Conservation (phyloP, 2,797 vertebrate genomes). For the Paedocypris micromegethes region DNA sequence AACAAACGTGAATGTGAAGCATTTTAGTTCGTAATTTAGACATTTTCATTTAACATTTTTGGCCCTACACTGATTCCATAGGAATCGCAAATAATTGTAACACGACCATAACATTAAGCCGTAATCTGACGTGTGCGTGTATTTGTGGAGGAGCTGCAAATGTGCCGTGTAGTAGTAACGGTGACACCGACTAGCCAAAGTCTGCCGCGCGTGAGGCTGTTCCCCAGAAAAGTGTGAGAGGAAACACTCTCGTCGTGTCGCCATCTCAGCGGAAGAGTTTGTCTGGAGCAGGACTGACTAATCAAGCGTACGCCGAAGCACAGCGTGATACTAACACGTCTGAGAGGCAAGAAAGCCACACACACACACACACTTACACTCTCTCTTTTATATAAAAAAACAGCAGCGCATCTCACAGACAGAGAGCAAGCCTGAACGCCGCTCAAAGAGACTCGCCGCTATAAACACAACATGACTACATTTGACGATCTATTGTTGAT, state of each 20-base stretch:
- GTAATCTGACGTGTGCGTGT: not conserved
- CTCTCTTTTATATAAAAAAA: slow-evolving; percentile 18
- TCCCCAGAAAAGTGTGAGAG: slow-evolving; percentile 43
- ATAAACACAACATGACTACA: slow-evolving; percentile 55
- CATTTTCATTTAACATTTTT: too few species aligned
- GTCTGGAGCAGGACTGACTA: slow-evolving; percentile 40
- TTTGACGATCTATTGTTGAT: slow-evolving; percentile 42
- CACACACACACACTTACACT: slow-evolving; percentile 19
- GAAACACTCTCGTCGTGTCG: slow-evolving; percentile 44
- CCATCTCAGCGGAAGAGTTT: slow-evolving; percentile 51
- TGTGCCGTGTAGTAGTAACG: not conserved
- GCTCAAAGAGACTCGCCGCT: slow-evolving; percentile 56
- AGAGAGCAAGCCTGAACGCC: slow-evolving; percentile 43
- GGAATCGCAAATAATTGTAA: too few species aligned
- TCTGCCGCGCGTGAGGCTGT: slow-evolving; percentile 14
- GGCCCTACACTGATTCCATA: too few species aligned
- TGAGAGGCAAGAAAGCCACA: slow-evolving; percentile 49
- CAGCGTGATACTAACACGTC: slow-evolving; percentile 48
- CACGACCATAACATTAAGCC: too few species aligned
- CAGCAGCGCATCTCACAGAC: slow-evolving; percentile 28
- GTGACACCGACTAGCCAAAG: not conserved
- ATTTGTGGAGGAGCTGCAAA: not conserved
- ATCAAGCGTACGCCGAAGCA: slow-evolving; percentile 52
- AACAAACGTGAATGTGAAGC: too few species aligned
- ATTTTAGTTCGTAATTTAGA: too few species aligned